phyloP scores from a whole-genome alignment of 1,140 invertebrate species.

The Drosophila gunungcola region DNA sequence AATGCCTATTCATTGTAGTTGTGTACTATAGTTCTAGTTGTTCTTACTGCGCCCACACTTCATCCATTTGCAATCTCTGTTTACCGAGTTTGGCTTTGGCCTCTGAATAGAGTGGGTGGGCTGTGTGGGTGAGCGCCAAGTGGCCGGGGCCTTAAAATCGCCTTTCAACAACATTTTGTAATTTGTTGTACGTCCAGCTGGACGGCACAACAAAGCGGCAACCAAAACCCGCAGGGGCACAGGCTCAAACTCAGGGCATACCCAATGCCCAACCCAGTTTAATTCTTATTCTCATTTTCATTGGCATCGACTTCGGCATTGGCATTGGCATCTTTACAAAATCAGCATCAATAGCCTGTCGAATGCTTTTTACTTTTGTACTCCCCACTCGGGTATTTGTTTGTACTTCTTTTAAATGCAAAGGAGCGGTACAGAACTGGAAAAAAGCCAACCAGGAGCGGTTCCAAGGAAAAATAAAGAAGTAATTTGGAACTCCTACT shows the following conservation, averaged over 20 bases:
- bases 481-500: no score
- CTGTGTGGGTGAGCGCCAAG: constrained; percentile 21
- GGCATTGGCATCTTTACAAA: constrained; percentile 71
- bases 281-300: constrained; percentile 25
- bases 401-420: constrained; percentile 35
- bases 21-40: constrained; percentile 17
- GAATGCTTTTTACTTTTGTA: constrained; percentile 69
- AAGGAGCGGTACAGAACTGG: constrained; percentile 13
- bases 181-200: constrained; percentile 71
- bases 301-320: constrained; percentile 40
- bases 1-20: constrained; percentile 71
- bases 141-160: constrained; percentile 69
- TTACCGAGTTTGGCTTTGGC: constrained; percentile 55
- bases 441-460: constrained; percentile 26
- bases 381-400: constrained; percentile 26
- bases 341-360: constrained; percentile 80
- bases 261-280: constrained; percentile 2
- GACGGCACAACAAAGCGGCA: constrained; percentile 62
- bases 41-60: constrained; percentile 45
- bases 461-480: neutral
- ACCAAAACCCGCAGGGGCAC: constrained; percentile 10
- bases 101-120: constrained; percentile 24
- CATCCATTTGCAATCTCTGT: constrained; percentile 77
- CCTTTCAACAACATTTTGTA: constrained; percentile 79
- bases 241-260: constrained; percentile 25